Conservation (phyloP, 2,797 vertebrate species). For the Taeniopygia guttata region DNA sequence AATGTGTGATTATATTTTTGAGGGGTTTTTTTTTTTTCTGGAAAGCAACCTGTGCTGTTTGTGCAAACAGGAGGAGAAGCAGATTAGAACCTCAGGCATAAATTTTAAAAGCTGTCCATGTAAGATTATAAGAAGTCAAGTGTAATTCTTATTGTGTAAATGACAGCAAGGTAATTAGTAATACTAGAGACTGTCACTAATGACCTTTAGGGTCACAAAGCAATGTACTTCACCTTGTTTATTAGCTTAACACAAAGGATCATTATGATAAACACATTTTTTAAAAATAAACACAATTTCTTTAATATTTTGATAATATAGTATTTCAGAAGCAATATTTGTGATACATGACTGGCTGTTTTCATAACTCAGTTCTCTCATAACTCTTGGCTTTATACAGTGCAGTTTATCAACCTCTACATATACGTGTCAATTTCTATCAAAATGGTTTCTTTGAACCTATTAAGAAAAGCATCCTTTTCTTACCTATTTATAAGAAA, state of each 20-base stretch:
- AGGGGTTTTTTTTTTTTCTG: background rate
- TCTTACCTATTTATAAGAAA: background rate
- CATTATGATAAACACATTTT: slow-evolving; percentile 34
- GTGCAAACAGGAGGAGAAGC: background rate
- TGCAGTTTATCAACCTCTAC: background rate
- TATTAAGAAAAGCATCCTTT: background rate
- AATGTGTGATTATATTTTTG: background rate
- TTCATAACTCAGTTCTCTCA: background rate
- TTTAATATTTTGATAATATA: background rate
- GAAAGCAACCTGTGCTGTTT: background rate
- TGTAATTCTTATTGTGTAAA: slow-evolving; percentile 65
- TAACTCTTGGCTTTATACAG: background rate
- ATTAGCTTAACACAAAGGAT: slow-evolving; percentile 72
- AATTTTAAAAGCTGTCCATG: slow-evolving; percentile 54
- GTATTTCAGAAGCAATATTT: background rate
- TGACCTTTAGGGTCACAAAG: slow-evolving; percentile 72
- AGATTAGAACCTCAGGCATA: slow-evolving; percentile 30
- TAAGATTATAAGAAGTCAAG: slow-evolving; percentile 63
- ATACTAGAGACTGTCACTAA: slow-evolving; percentile 23
- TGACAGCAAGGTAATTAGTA: slow-evolving; percentile 74
- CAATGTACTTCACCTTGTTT: slow-evolving; percentile 66
- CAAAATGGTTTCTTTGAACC: background rate
- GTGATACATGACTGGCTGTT: background rate
- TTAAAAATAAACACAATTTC: background rate
- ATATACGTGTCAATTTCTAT: background rate